Base-by-base conservation (phyloP, 2,113 vertebrate species). In the Austrofundulus limnaeus region DNA sequence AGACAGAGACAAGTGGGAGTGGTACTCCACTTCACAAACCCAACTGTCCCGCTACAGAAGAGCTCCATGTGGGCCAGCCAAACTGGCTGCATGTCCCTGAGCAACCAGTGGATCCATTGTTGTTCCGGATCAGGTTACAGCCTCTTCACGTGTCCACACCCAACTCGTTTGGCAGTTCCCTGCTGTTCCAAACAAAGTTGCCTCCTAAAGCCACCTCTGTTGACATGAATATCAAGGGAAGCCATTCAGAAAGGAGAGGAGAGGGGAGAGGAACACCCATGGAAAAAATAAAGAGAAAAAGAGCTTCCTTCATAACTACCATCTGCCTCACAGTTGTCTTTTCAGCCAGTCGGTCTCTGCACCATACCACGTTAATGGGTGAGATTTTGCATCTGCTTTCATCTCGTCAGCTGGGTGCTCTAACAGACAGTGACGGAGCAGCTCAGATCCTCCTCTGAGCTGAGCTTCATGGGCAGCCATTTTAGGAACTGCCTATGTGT, bases 401-500 rank as follows among this genome's bases (percentile, higher is more conserved):
- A 96, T 94, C 92, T 93, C 86, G 92, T 94, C 94, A 94, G 83
- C 92, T 75, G 92, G 90, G 93, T n/a, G 93, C 94, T 94, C 90
- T 89, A 91, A 94, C 94, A 93, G 93, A 93, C 92, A 93, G 92
- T 91, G 90, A 87, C 92, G 93, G 94, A 95, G 94, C 94, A 91
- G 92, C 92, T 93, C 93, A 94, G 92, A 89, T 95, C 95, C 94
- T 96, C 91, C 85, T 87, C 81, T 89, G 87, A 90, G 84, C 85
- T 81, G 89, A 94, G 94, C 93, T 94, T 92, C 88, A 92, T 92
- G 87, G 93, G 94, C 94, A 95, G 96, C 96, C 96, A 98, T 99
- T 98, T 99, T 98, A 98, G 92, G 85, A 85, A 93, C 94, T 90
- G 93, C 86, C 83, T 78, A 72, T 84, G 79, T 82, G 84, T 65